Conservation (phyloP, 2,113 vertebrate species). For the Chloropsis hardwickii region DNA sequence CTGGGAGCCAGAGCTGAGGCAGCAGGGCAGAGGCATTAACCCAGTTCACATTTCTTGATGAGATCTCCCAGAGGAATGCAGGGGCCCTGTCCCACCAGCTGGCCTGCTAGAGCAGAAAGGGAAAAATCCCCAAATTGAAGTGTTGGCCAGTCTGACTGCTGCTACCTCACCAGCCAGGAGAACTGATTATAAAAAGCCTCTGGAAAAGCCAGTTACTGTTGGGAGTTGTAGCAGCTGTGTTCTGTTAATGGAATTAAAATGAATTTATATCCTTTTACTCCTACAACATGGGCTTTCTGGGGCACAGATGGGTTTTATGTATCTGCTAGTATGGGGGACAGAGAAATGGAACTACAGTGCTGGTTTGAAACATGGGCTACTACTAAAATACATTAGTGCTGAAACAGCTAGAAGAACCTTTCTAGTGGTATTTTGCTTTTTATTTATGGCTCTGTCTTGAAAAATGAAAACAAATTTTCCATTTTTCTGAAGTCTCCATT, state of each 20-base stretch:
- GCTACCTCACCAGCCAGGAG: neutral
- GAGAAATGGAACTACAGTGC: neutral
- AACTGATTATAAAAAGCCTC: neutral
- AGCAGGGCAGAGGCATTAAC: neutral
- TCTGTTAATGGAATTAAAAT: neutral
- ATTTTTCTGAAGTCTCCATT: neutral
- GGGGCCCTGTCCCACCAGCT: neutral
- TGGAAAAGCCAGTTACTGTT: neutral
- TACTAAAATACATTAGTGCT: neutral
- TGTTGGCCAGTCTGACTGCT: neutral
- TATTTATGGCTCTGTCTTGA: neutral
- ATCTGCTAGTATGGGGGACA: neutral
- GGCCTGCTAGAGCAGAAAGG: neutral
- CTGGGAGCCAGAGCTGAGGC: neutral
- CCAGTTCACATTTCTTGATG: neutral
- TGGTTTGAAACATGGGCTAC: neutral
- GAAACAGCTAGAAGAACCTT: neutral
- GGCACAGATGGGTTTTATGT: neutral
- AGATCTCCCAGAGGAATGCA: neutral
- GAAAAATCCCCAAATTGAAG: rapidly evolving
- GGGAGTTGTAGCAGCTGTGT: neutral
- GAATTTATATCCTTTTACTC: neutral
- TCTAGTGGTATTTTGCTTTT: neutral
- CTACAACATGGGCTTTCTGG: neutral
- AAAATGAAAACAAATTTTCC: neutral